Evolutionary conservation across 2,113 vertebrate species (phyloP), one percentile per base, ranked within the genome.

Genomic region (Aix galericulata): DNA sequence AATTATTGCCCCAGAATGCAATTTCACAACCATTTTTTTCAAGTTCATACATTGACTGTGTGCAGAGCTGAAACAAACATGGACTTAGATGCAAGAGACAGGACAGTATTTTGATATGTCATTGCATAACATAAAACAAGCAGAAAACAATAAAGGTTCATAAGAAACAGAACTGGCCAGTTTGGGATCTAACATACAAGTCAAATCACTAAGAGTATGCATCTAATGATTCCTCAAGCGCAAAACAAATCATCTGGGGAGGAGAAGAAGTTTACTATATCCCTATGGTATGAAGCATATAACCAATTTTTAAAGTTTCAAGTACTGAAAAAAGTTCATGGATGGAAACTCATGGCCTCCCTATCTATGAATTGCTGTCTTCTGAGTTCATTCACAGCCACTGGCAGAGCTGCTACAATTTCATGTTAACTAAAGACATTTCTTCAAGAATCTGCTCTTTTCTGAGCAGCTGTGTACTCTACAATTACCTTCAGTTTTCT

Each of bases 91-190:
- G 56, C 55, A 66, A 12, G 31, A 10, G 32, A 18, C 31, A n/a
- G 40, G 48, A 13, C 64, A 22, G n/a, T 1, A 6, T 8, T 69
- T 42, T 60, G 46, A 20, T 48, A 48, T 21, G 11, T 34, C 34
- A 6, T 29, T 26, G 44, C 3, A 0, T 2, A 26, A 60, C 38
- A n/a, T 4, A 64, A 23, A 52, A 1, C 42, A 34, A 48, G 23
- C 10, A 72, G 66, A 42, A 36, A 64, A 40, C 1, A 21, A 10
- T 7, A 42, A 32, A 18, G 56, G 55, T 29, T n/a, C 15, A 0
- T 9, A 21, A 55, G 31, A 17, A 32, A 44, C 55, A 20, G 55
- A 59, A 27, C 5, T 1, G 9, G 48, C 40, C 26, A 9, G 66
- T 21, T 53, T 77, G 80, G n/a, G 72, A 56, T 76, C 48, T 38